Evolutionary conservation across 2,797 vertebrate species (phyloP).

Genomic region (Sylvia borin): DNA sequence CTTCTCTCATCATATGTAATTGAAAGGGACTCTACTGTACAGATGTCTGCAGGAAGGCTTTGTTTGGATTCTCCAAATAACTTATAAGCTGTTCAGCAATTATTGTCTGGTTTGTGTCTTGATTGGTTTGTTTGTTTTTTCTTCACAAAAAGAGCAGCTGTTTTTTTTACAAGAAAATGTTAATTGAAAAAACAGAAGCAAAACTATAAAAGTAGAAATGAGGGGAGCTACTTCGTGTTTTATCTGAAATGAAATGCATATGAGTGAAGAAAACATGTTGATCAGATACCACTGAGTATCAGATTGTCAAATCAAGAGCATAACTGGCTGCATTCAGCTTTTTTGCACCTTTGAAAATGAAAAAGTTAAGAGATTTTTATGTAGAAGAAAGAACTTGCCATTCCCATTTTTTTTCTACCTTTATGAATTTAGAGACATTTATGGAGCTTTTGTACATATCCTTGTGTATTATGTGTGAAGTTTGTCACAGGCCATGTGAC

Average conservation of each 20-base stretch:
- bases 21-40: background rate
- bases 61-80: background rate
- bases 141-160: background rate
- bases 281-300: background rate
- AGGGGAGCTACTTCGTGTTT: background rate
- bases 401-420: background rate
- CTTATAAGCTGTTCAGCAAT: background rate
- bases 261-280: background rate
- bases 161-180: background rate
- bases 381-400: background rate
- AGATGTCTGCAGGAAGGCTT: background rate
- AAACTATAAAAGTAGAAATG: background rate
- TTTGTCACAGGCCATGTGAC: background rate
- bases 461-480: background rate
- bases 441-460: background rate
- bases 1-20: background rate
- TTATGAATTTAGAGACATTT: background rate
- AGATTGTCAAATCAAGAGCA: background rate
- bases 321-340: background rate
- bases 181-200: background rate
- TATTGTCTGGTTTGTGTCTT: background rate
- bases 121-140: background rate
- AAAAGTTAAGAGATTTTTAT: background rate
- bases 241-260: background rate
- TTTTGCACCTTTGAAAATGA: background rate